Percentiles rank a stretch among this genome's conserved stretches.
Conservation (phyloP, 2,888 invertebrate species). For the Eupsilia transversa region DNA sequence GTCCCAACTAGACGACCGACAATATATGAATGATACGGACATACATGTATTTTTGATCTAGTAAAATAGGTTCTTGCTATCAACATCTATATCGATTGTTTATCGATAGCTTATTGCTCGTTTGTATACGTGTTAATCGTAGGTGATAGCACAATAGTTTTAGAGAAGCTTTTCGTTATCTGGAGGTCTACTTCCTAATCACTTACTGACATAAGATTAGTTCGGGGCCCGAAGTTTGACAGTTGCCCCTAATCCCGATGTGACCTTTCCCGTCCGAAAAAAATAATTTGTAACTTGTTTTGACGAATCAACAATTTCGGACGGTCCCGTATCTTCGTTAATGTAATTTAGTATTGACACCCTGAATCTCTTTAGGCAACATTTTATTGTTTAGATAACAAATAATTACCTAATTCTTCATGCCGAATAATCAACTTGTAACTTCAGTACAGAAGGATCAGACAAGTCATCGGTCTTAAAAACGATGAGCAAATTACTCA, state of each 20-base stretch:
- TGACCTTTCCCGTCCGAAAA: too few species aligned
- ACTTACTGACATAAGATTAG: too few species aligned
- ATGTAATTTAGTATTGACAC: too few species aligned
- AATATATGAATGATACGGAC: background rate
- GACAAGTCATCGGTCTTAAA: background rate
- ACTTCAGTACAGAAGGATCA: background rate
- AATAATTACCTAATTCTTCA: background rate
- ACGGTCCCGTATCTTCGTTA: too few species aligned
- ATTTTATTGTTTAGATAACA: background rate
- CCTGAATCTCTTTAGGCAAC: background rate
- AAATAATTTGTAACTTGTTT: too few species aligned
- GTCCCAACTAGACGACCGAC: background rate
- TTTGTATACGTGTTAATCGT: too few species aligned
- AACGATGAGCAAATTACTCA: background rate
- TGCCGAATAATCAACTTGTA: background rate
- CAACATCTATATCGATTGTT: too few species aligned
- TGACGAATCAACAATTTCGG: too few species aligned
- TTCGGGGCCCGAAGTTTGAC: too few species aligned
- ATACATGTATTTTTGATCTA: constrained; percentile 26
- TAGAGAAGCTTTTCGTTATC: background rate
- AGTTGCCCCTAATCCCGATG: too few species aligned
- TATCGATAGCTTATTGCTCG: background rate
- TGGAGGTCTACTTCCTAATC: too few species aligned
- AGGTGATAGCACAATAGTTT: background rate
- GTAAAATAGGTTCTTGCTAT: background rate